Percentiles rank a stretch among this genome's conserved stretches.
Evolutionary conservation across 2,113 vertebrate species (phyloP).

Genomic region (Hepsetus odoe): DNA sequence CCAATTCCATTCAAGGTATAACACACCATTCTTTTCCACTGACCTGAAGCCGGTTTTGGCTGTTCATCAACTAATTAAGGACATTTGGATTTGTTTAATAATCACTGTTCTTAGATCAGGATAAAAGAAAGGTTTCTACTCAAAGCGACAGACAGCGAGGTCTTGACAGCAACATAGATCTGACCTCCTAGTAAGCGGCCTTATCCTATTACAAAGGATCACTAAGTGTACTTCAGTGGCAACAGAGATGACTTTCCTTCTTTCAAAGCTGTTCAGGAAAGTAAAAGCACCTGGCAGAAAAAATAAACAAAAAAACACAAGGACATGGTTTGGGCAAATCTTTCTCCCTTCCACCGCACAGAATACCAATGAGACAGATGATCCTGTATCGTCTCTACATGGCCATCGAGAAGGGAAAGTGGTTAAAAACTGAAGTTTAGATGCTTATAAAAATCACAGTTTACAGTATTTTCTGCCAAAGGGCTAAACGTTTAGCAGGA

Average conservation of each 20-base stretch:
- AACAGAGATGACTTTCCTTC: neutral
- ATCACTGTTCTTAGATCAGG: neutral
- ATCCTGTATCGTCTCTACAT: neutral
- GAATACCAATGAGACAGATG: neutral
- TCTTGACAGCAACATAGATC: conserved; percentile 13
- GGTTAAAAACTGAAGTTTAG: no score
- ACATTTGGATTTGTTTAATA: neutral
- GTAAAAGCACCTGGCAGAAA: conserved; percentile 5
- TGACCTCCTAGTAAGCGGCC: conserved; percentile 24
- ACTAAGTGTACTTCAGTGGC: conserved; percentile 21
- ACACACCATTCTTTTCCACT: neutral
- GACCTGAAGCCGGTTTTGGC: neutral
- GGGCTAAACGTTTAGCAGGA: no score
- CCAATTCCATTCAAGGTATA: neutral
- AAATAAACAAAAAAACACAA: neutral
- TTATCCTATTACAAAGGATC: conserved; percentile 39
- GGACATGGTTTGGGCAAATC: neutral
- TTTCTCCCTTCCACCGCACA: neutral
- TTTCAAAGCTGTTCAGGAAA: neutral
- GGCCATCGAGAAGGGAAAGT: neutral
- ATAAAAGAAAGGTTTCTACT: neutral
- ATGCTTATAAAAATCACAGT: no score
- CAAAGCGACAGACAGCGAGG: neutral
- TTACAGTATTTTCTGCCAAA: no score
- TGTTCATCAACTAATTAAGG: neutral